Percentiles rank a stretch among this genome's conserved stretches.
phyloP scores from a whole-genome alignment of 2,797 vertebrate genomes.

The Muraenolepis orangiensis region DNA sequence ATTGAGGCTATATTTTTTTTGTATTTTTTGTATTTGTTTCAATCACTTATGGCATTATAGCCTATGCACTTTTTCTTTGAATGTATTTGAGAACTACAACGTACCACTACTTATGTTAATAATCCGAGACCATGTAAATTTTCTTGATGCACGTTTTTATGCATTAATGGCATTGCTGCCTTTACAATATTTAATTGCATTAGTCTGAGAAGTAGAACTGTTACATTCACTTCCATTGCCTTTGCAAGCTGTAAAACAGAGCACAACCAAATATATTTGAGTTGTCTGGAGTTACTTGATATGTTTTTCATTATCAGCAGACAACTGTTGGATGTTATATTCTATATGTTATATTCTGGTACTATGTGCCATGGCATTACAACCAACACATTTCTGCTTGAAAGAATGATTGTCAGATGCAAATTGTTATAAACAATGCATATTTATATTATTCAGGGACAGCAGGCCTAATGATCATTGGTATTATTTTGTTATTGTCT shows the following conservation, averaged over 20 bases:
- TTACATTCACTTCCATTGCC: slow-evolving; percentile 1
- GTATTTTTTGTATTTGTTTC: background rate
- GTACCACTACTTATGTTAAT: slow-evolving; percentile 4
- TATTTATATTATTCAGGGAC: background rate
- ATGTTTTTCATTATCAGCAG: background rate
- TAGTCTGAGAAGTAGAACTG: slow-evolving; percentile 12
- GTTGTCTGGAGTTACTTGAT: slow-evolving; percentile 4
- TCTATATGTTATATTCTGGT: too few relatives aligned
- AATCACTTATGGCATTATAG: background rate
- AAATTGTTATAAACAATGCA: slow-evolving; percentile 1
- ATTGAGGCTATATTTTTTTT: slow-evolving; percentile 1
- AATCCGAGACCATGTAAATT: background rate
- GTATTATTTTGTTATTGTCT: too few relatives aligned
- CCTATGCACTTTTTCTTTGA: background rate
- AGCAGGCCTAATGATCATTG: too few relatives aligned
- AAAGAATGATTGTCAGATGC: background rate
- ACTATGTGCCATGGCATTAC: too few relatives aligned
- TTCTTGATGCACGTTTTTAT: slow-evolving; percentile 5
- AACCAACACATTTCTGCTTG: slow-evolving; percentile 4
- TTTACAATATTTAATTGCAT: slow-evolving; percentile 16
- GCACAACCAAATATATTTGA: slow-evolving; percentile 11
- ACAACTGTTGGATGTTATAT: too few relatives aligned
- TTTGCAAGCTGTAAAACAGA: background rate
- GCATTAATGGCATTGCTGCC: slow-evolving; percentile 4
- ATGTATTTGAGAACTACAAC: background rate